These are phyloP conservation scores for Protosalanx chinensis DNA, from an alignment of 2,797 vertebrate species.

Conservation along the genomic window DNA sequence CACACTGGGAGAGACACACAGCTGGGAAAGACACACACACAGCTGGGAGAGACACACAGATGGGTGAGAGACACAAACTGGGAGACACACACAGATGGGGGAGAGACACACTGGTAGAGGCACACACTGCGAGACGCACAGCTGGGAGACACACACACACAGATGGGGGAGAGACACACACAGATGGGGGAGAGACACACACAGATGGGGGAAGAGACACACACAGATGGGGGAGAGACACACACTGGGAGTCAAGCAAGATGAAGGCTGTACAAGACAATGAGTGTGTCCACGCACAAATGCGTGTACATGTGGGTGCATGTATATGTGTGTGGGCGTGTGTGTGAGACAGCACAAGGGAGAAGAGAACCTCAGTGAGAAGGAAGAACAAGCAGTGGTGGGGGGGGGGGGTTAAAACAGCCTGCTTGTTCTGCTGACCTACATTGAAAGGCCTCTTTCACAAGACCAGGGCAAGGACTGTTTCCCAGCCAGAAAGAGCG, in stretches of 20 bases:
- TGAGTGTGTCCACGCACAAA: slow-evolving; percentile 8
- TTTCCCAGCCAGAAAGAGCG: slow-evolving; percentile 29
- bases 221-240: slow-evolving; percentile 25
- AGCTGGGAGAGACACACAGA: slow-evolving; percentile 33
- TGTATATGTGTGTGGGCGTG: not conserved
- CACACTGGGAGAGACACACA: too few relatives aligned
- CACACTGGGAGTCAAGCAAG: slow-evolving; percentile 27
- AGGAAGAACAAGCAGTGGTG: slow-evolving; percentile 27
- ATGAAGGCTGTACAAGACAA: slow-evolving; percentile 34
- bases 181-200: slow-evolving; percentile 27
- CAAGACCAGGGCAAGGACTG: slow-evolving; percentile 19
- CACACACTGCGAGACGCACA: slow-evolving; percentile 34
- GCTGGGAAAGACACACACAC: slow-evolving; percentile 8
- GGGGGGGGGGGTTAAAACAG: slow-evolving; percentile 15
- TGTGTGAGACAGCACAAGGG: not conserved
- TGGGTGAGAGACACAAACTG: too few relatives aligned
- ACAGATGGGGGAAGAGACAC: slow-evolving; percentile 11
- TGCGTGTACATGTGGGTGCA: slow-evolving; percentile 3
- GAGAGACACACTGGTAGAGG: slow-evolving; percentile 10
- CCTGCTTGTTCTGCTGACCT: slow-evolving; percentile 43
- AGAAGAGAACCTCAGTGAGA: slow-evolving; percentile 8
- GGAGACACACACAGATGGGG: slow-evolving; percentile 16
- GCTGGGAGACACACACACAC: slow-evolving; percentile 35
- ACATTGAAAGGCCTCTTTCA: slow-evolving; percentile 38
- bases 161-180: slow-evolving; percentile 6